These are phyloP conservation scores for Campoplex capitator DNA, from an alignment of 2,888 invertebrate species.

Conservation along the genomic window DNA sequence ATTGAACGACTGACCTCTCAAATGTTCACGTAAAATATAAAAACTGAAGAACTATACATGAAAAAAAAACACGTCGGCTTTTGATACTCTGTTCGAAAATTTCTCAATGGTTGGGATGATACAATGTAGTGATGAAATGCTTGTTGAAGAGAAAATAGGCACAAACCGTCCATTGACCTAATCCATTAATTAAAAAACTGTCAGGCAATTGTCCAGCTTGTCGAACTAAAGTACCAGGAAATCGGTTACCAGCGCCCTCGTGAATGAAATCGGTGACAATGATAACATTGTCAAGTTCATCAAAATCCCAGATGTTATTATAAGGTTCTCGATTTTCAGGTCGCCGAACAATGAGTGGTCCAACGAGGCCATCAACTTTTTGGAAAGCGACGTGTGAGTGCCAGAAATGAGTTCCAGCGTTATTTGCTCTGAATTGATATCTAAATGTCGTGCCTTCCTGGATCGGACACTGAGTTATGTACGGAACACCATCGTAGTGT, in stretches of 20 bases:
- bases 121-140: neutral
- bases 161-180: slow-evolving; percentile 85
- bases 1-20: no score
- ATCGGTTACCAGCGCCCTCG: slow-evolving; percentile 91
- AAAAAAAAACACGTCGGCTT: no score
- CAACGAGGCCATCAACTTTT: slow-evolving; percentile 69
- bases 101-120: neutral
- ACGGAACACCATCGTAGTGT: slow-evolving; percentile 95
- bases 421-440: slow-evolving; percentile 66
- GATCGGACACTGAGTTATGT: slow-evolving; percentile 95
- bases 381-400: slow-evolving; percentile 71
- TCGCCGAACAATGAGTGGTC: slow-evolving; percentile 66
- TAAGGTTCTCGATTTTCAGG: slow-evolving; percentile 58
- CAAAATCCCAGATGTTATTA: slow-evolving; percentile 66
- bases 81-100: no score
- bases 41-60: no score
- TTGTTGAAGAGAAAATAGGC: neutral
- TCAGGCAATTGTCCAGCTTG: slow-evolving; percentile 93
- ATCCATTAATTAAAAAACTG: slow-evolving; percentile 93
- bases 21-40: no score
- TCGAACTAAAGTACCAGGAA: slow-evolving; percentile 89
- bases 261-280: slow-evolving; percentile 70
- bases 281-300: slow-evolving; percentile 64
- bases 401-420: slow-evolving; percentile 70
- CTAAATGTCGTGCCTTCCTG: slow-evolving; percentile 91